A percentile compares a stretch with the other conserved stretches of the same genome.
Evolutionary conservation across 1,140 invertebrate species (phyloP).

Genomic region (Drosophila subpulchrella): DNA sequence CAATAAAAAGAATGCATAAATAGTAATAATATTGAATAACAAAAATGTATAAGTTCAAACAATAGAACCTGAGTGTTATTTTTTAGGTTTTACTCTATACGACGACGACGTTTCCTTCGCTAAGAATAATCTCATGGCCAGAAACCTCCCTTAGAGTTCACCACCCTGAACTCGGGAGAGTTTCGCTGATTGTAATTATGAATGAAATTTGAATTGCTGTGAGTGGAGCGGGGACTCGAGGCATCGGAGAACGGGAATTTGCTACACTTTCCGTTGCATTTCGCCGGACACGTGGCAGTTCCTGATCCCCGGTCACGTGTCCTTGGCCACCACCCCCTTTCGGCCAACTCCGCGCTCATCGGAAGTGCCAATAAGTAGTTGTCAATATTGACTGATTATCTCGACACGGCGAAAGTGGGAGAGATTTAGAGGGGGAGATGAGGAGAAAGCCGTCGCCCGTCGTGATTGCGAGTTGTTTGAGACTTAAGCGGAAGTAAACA

Average conservation of each 20-base stretch:
- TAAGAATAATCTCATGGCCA: not conserved
- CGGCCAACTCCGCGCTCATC: conserved; percentile 29
- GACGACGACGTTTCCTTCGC: not conserved
- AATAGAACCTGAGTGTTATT: not conserved
- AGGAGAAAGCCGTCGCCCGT: conserved; percentile 14
- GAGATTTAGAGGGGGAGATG: conserved; percentile 1
- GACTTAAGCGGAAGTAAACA: conserved; percentile 73
- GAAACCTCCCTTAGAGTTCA: conserved; percentile 7
- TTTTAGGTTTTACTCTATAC: not conserved
- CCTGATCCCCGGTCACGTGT: conserved; percentile 63
- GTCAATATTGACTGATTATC: conserved; percentile 84
- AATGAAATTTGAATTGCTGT: conserved; percentile 78
- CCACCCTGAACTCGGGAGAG: conserved; percentile 18
- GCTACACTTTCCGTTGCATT: conserved; percentile 47
- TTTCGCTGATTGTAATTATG: conserved; percentile 72
- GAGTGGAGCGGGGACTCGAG: conserved; percentile 14
- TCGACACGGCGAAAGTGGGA: conserved; percentile 56
- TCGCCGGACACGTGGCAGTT: conserved; percentile 42
- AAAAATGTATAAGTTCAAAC: no score
- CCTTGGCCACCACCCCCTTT: conserved; percentile 19
- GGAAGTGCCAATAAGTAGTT: conserved; percentile 84
- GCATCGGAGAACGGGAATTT: conserved; percentile 34
- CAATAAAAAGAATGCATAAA: not conserved
- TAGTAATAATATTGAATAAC: not conserved
- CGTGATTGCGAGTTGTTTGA: conserved; percentile 72